Percentiles rank a stretch among this genome's conserved stretches.
Conservation (phyloP, 2,113 vertebrate genomes). For the Athene noctua region DNA sequence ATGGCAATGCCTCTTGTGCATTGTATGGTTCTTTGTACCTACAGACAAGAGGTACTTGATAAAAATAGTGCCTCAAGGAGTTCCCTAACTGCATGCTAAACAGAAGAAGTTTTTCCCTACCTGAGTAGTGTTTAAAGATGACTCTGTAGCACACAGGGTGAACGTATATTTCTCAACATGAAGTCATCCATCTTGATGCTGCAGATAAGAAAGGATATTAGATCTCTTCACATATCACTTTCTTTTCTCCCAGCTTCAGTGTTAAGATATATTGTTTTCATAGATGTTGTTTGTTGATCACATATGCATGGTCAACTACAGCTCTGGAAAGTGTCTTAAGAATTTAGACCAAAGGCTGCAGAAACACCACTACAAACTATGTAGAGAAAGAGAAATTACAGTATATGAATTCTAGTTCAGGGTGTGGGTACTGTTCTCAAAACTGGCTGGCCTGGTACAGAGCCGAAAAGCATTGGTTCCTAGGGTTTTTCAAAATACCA, state of each 20-base stretch:
- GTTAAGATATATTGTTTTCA: not conserved
- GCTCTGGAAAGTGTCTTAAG: not conserved
- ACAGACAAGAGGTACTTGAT: not conserved
- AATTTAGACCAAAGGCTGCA: not conserved
- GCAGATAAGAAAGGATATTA: not conserved
- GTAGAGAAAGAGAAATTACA: not conserved
- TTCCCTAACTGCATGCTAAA: not conserved
- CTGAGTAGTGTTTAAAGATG: not conserved
- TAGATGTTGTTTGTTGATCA: not conserved
- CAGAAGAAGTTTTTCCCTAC: not conserved
- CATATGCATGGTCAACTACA: not conserved
- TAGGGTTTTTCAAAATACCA: not conserved
- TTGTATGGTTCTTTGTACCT: fast-evolving
- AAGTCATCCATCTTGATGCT: not conserved
- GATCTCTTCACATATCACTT: not conserved
- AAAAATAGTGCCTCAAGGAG: not conserved
- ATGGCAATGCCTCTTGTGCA: not conserved
- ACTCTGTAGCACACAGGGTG: not conserved
- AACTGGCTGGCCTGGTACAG: not conserved
- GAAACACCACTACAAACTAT: not conserved
- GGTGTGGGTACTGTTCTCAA: not conserved
- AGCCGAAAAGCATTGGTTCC: not conserved
- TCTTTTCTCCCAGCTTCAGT: not conserved
- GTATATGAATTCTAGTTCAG: not conserved
- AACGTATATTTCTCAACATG: not conserved